A percentile compares a stretch with the other conserved stretches of the same genome.
phyloP scores from a whole-genome alignment of 2,797 vertebrate genomes.

The Eulemur mongoz region DNA sequence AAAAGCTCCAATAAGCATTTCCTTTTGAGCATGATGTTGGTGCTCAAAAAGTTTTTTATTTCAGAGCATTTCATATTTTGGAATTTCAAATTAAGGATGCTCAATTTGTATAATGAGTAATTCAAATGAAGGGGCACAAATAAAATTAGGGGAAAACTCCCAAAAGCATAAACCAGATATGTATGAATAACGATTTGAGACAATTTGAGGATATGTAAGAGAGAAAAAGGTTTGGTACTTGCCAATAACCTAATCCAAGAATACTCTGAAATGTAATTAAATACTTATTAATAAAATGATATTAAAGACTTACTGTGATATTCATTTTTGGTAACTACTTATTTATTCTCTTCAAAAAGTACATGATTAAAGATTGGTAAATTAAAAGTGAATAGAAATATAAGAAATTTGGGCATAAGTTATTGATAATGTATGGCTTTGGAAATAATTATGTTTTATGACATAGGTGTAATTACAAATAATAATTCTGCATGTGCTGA shows the following conservation, averaged over 20 bases:
- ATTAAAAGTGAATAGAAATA: slow-evolving; percentile 32
- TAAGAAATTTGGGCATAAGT: neutral
- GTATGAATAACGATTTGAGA: neutral
- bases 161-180: neutral
- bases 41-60: neutral
- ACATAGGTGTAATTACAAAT: slow-evolving; percentile 3
- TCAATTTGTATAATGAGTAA: neutral
- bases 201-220: neutral
- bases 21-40: neutral
- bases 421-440: neutral
- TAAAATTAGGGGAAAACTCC: neutral
- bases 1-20: neutral
- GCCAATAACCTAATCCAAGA: slow-evolving; percentile 47
- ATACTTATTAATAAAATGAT: slow-evolving; percentile 2
- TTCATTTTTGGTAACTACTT: slow-evolving; percentile 16
- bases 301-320: neutral
- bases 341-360: slow-evolving; percentile 32
- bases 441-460: slow-evolving; percentile 37
- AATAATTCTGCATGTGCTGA: neutral
- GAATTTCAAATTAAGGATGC: neutral
- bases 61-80: neutral
- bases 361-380: slow-evolving; percentile 23
- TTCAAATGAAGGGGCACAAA: slow-evolving; percentile 30
- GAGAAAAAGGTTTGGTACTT: neutral
- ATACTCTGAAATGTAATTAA: slow-evolving; percentile 4